Conservation (phyloP, 2,888 invertebrate genomes). For the Euphydryas editha region DNA sequence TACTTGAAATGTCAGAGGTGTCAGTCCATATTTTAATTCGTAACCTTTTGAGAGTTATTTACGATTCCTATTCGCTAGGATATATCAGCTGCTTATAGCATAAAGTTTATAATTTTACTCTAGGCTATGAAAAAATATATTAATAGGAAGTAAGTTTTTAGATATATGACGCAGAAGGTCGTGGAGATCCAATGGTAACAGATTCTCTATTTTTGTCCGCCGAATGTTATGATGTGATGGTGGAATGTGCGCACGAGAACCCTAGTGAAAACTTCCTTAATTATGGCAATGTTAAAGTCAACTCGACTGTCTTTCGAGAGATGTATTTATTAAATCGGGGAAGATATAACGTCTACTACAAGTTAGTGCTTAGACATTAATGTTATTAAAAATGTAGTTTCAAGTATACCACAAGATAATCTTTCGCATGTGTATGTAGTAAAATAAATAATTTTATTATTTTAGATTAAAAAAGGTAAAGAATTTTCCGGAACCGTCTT, state of each 20-base stretch:
- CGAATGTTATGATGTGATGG: conserved; percentile 84
- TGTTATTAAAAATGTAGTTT: background rate
- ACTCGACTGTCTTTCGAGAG: conserved; percentile 66
- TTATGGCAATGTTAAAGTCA: conserved; percentile 84
- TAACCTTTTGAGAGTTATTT: too few species aligned
- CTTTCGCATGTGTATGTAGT: too few species aligned
- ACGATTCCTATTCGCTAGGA: too few species aligned
- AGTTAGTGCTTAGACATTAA: conserved; percentile 59
- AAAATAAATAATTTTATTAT: background rate
- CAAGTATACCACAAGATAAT: too few species aligned
- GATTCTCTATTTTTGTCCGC: conserved; percentile 76
- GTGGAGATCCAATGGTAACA: conserved; percentile 71
- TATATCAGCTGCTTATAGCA: background rate
- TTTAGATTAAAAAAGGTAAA: conserved; percentile 73
- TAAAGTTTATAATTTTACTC: background rate
- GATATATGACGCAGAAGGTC: conserved; percentile 73
- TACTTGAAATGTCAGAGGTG: too few species aligned
- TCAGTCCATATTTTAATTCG: too few species aligned
- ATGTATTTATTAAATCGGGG: conserved; percentile 84
- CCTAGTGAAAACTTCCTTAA: conserved; percentile 73
- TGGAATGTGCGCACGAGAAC: conserved; percentile 79
- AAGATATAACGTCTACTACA: conserved; percentile 81
- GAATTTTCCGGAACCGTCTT: conserved; percentile 71
- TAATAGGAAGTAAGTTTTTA: conserved; percentile 45
- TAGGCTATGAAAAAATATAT: background rate